Percentiles rank a stretch among this genome's conserved stretches.
Conservation (phyloP, 2,113 vertebrate genomes). For the Oophaga pumilio region DNA sequence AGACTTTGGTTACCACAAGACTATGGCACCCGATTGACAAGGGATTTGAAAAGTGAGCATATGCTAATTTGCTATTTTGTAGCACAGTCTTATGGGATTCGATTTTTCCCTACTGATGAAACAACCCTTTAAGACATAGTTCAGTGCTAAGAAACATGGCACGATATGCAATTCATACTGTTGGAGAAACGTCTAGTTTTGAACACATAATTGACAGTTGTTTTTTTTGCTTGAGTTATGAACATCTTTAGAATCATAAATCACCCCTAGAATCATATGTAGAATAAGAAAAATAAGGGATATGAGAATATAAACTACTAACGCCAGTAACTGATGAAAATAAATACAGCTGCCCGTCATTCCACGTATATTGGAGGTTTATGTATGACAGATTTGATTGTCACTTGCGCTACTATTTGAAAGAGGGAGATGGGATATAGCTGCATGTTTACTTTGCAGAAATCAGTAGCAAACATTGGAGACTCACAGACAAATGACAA, state of each 20-base stretch:
- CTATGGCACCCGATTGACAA: no score
- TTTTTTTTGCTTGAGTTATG: constrained; percentile 30
- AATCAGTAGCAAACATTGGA: constrained; percentile 53
- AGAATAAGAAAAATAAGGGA: constrained; percentile 4
- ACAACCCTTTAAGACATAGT: background rate
- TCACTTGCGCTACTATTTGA: constrained; percentile 31
- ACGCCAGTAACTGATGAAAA: constrained; percentile 40
- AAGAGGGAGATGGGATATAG: constrained; percentile 38
- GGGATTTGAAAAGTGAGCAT: no score
- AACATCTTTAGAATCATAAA: background rate
- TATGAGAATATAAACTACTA: background rate
- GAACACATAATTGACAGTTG: constrained; percentile 16
- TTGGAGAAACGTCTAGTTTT: background rate
- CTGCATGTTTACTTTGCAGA: constrained; percentile 49
- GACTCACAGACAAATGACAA: constrained; percentile 44
- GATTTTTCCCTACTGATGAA: background rate
- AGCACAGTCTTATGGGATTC: background rate
- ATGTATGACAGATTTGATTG: constrained; percentile 43
- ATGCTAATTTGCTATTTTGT: background rate
- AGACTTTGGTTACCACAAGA: no score
- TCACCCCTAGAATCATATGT: constrained; percentile 11
- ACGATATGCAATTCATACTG: background rate
- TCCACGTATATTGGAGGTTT: constrained; percentile 35
- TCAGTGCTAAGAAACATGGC: background rate
- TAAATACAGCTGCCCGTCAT: constrained; percentile 31